Base-by-base conservation (phyloP, 2,113 vertebrate genomes). In the Edolisoma coerulescens region DNA sequence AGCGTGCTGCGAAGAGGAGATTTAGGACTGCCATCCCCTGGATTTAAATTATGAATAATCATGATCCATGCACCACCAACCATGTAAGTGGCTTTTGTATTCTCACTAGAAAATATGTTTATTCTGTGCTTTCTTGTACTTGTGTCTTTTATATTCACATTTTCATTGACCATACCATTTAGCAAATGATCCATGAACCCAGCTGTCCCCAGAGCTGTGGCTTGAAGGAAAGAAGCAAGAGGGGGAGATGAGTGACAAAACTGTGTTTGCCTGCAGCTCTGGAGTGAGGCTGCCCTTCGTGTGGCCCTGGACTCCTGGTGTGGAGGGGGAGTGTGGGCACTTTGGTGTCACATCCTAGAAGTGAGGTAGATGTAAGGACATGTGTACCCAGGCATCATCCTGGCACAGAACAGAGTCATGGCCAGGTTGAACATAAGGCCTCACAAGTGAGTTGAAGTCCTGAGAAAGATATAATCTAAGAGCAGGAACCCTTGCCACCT, bases 241-340 rank as follows among this genome's bases (percentile, higher is more conserved):
- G 3, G 11, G 7, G 16, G 16, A 56, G 4, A 60, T 13, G 15
- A 71, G 44, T 61, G 57, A 65, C 19, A 71, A 35, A 89, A 32
- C 13, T 22, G 4, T 2, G 3, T 53, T 78, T 32, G 2, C 45
- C 45, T 65, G 45, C 24, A 69, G 41, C 41, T 79, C 74, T 79
- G 52, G 16, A 16, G 33, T 1, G 7, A 77, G 45, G n/a, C 37
- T 95, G 68, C 4, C 0, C 0, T 32, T 73, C 0, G 0, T 49
- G 37, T 0, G 0, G 37, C 44, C 57, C 49, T 67, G 61, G 33
- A 19, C 9, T 59, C 18, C 13, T n/a, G 33, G 16, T 78, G 63
- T 8, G 6, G 52, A 35, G 12, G 47, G 41, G 16, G 8, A 54
- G n/a, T 12, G 53, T 32, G 24, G 50, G 26, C 10, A 21, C 49